Percentiles rank a stretch among this genome's conserved stretches.
Evolutionary conservation across 1,140 invertebrate species (phyloP).

Genomic region (Ooceraea biroi): DNA sequence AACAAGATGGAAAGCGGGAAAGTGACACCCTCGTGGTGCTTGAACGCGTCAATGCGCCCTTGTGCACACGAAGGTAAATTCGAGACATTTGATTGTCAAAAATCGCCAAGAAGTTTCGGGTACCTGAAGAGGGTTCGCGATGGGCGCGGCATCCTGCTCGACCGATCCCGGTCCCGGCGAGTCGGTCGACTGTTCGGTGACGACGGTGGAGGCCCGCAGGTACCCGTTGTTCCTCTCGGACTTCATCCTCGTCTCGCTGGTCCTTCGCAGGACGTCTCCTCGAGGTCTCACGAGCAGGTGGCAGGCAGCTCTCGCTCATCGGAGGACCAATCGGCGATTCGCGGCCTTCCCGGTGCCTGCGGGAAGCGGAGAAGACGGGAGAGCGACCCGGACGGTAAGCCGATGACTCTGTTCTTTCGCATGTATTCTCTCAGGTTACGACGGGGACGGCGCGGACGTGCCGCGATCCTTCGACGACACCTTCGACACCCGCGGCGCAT

Average conservation of each 20-base stretch:
- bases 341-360: not conserved
- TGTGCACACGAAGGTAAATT: too few relatives aligned
- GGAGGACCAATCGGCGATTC: not conserved
- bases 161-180: slow-evolving; percentile 67
- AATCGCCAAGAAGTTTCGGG: slow-evolving; percentile 1
- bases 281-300: not conserved
- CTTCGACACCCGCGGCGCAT: not conserved
- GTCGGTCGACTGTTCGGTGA: slow-evolving; percentile 74
- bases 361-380: not conserved
- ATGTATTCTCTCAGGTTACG: slow-evolving; percentile 12
- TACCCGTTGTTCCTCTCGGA: slow-evolving; percentile 81
- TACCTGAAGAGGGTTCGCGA: slow-evolving; percentile 79
- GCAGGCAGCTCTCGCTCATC: slow-evolving; percentile 18
- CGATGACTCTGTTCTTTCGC: not conserved
- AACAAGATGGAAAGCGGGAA: too few relatives aligned
- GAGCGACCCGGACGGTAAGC: not conserved
- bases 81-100: not conserved
- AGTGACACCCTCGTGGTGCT: too few relatives aligned
- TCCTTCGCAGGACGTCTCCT: not conserved
- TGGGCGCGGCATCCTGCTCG: slow-evolving; percentile 60
- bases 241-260: slow-evolving; percentile 69
- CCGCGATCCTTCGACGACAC: not conserved
- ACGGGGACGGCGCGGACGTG: not conserved
- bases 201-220: slow-evolving; percentile 71
- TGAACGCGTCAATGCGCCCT: too few relatives aligned